phyloP scores from a whole-genome alignment of 2,797 vertebrate genomes.

The Chloroceryle amazona region DNA sequence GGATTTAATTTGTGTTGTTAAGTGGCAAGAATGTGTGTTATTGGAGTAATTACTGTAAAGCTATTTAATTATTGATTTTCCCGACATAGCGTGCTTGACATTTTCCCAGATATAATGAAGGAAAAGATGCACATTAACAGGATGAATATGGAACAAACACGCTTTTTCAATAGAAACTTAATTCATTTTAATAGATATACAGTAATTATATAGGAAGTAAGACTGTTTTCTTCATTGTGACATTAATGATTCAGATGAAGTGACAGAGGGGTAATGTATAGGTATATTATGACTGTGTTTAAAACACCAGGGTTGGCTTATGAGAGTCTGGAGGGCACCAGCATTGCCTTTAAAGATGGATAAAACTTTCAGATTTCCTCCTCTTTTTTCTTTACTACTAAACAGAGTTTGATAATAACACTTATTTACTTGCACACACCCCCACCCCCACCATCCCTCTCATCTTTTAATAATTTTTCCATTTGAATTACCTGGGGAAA shows the following conservation, averaged over 20 bases:
- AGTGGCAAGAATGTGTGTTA: constrained; percentile 72
- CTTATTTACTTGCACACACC: background rate
- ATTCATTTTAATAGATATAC: constrained; percentile 80
- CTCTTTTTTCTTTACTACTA: background rate
- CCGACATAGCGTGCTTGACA: constrained; percentile 71
- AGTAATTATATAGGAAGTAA: constrained; percentile 77
- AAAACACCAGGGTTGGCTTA: constrained; percentile 37
- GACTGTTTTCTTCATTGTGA: constrained; percentile 74
- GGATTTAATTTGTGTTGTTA: constrained; percentile 73
- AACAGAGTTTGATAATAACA: background rate
- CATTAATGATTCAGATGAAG: constrained; percentile 75
- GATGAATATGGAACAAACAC: constrained; percentile 79
- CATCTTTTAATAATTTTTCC: constrained; percentile 3
- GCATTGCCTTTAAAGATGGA: constrained; percentile 20
- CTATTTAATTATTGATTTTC: constrained; percentile 84
- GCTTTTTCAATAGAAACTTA: constrained; percentile 75
- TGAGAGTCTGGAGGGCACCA: constrained; percentile 38
- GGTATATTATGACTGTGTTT: constrained; percentile 48
- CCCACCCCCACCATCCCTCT: background rate
- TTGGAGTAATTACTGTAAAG: constrained; percentile 79
- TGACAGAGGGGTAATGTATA: constrained; percentile 57
- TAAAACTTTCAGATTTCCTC: constrained; percentile 53
- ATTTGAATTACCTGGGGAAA: background rate
- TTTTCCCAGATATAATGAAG: constrained; percentile 80
- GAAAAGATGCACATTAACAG: constrained; percentile 75